Evolutionary conservation across 1,140 invertebrate species (phyloP).

Genomic region (Pinna nobilis): DNA sequence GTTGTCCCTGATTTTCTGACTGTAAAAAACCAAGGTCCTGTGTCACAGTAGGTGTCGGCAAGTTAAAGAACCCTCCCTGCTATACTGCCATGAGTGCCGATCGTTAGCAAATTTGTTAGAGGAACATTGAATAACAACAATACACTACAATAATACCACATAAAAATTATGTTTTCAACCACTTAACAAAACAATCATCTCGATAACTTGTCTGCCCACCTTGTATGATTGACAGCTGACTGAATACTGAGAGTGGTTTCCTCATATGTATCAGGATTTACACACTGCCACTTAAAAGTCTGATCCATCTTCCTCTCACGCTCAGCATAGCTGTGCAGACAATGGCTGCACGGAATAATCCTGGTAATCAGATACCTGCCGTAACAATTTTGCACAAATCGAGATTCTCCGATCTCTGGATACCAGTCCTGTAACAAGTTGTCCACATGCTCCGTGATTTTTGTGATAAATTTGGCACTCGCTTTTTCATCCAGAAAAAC

Average conservation of each 20-base stretch:
- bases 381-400: conserved; percentile 98
- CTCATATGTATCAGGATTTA: conserved; percentile 15
- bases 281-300: conserved; percentile 67
- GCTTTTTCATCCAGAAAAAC: conserved; percentile 78
- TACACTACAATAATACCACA: too few species aligned
- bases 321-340: conserved; percentile 72
- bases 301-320: conserved; percentile 30
- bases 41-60: too few species aligned
- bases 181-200: too few species aligned
- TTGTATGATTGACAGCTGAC: not conserved
- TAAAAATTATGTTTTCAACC: too few species aligned
- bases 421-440: conserved; percentile 98
- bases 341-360: conserved; percentile 93
- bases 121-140: too few species aligned
- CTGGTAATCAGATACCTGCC: conserved; percentile 95
- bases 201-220: too few species aligned
- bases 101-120: too few species aligned
- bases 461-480: conserved; percentile 89
- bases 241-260: not conserved
- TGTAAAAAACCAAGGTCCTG: too few species aligned
- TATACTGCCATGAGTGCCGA: too few species aligned
- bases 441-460: conserved; percentile 98
- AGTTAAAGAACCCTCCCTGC: too few species aligned
- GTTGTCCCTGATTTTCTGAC: not conserved
- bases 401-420: conserved; percentile 89